phyloP scores from a whole-genome alignment of 1,140 invertebrate species.

The Zaprionus capensis region DNA sequence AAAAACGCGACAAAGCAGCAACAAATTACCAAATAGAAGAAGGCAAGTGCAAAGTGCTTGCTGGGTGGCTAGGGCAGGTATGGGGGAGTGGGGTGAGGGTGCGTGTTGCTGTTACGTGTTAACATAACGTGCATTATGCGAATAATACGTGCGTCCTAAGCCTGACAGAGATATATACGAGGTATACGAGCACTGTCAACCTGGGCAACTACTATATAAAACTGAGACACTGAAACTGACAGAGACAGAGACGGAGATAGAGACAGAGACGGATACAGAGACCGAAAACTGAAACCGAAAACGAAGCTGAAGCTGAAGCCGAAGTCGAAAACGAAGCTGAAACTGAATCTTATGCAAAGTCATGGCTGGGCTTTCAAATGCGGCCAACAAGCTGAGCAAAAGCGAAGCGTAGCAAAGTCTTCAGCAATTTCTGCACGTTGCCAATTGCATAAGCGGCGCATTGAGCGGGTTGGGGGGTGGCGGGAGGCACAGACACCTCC shows the following conservation, averaged over 20 bases:
- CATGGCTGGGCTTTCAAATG: conserved; percentile 66
- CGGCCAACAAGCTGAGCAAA: conserved; percentile 53
- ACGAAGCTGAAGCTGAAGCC: conserved; percentile 30
- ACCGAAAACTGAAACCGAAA: conserved; percentile 28
- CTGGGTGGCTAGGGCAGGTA: background rate
- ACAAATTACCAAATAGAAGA: conserved; percentile 38
- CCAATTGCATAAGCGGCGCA: conserved; percentile 70
- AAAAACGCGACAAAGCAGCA: conserved; percentile 7
- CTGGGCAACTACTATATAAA: background rate
- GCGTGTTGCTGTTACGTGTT: conserved; percentile 42
- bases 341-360: conserved; percentile 77
- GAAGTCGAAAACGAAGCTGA: conserved; percentile 29
- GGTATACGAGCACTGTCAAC: background rate
- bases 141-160: conserved; percentile 61
- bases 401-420: conserved; percentile 32
- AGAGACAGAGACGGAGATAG: background rate
- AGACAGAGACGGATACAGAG: conserved; percentile 10
- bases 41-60: conserved; percentile 14
- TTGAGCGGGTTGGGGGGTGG: background rate
- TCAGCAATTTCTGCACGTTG: conserved; percentile 77
- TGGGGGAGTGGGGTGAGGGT: background rate
- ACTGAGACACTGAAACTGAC: background rate
- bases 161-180: conserved; percentile 37
- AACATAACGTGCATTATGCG: conserved; percentile 76
- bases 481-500: conserved; percentile 56